Evolutionary conservation across 2,113 vertebrate species (phyloP).

Genomic region (Carassius auratus): DNA sequence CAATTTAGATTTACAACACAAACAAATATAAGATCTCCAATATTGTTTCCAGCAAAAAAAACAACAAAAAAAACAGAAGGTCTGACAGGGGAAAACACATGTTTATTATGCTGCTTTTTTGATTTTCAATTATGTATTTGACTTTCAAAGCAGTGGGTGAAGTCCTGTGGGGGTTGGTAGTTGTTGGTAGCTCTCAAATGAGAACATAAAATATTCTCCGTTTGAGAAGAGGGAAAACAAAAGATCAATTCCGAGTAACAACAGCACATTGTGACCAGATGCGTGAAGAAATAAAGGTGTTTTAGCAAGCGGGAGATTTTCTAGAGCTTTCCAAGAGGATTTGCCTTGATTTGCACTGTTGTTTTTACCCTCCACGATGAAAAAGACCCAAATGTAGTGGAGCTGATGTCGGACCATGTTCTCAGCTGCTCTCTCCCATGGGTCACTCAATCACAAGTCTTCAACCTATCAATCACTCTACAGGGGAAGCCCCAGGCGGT

Average conservation of each 20-base stretch:
- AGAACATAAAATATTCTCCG: constrained; percentile 11
- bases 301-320: background rate
- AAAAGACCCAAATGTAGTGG: constrained; percentile 67
- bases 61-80: background rate
- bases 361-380: constrained; percentile 49
- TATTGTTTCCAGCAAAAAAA: background rate
- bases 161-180: background rate
- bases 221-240: background rate
- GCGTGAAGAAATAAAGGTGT: constrained; percentile 51
- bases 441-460: constrained; percentile 65
- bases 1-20: constrained; percentile 9
- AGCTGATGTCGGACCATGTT: constrained; percentile 64
- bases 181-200: background rate
- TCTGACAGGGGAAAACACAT: background rate
- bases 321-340: constrained; percentile 1
- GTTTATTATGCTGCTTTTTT: constrained; percentile 46
- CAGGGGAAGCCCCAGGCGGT: constrained; percentile 45
- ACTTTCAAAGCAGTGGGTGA: constrained; percentile 29
- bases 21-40: background rate
- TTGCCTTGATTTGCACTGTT: background rate
- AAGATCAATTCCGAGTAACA: background rate
- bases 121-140: constrained; percentile 49
- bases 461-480: constrained; percentile 59
- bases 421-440: constrained; percentile 66
- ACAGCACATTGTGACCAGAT: constrained; percentile 43